Evolutionary conservation across 1,140 invertebrate genomes (phyloP).

Genomic region (Zelostemma sp.): DNA sequence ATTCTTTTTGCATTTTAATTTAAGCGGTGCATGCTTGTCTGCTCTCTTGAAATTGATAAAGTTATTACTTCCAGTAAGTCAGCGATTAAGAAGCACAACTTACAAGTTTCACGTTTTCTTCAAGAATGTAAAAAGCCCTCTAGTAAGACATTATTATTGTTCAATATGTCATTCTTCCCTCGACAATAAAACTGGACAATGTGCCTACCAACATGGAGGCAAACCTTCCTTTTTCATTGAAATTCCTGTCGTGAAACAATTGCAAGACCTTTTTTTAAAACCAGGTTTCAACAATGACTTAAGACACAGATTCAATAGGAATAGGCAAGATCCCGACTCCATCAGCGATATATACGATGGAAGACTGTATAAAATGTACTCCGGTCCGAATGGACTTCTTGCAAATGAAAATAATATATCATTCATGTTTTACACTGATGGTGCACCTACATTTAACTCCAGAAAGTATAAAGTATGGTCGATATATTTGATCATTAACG

Average conservation of each 20-base stretch:
- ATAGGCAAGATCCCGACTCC: background rate
- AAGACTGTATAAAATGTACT: slow-evolving; percentile 17
- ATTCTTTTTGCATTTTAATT: background rate
- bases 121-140: background rate
- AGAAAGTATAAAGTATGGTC: slow-evolving; percentile 22
- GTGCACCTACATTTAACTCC: no score
- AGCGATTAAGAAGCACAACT: background rate
- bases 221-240: background rate
- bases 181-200: no score
- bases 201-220: background rate
- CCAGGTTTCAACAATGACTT: background rate
- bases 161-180: background rate
- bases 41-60: background rate
- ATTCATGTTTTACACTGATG: no score
- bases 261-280: background rate
- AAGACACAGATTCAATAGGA: background rate
- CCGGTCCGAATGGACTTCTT: slow-evolving; percentile 3
- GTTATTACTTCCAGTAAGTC: background rate
- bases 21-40: no score
- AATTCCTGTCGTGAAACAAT: background rate
- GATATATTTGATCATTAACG: slow-evolving; percentile 15
- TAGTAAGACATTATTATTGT: background rate
- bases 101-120: background rate
- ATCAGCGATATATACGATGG: slow-evolving; percentile 34
- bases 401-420: slow-evolving; percentile 24